These are phyloP conservation scores for Panthera tigris DNA, from an alignment of 2,113 vertebrate genomes.

Conservation along the genomic window DNA sequence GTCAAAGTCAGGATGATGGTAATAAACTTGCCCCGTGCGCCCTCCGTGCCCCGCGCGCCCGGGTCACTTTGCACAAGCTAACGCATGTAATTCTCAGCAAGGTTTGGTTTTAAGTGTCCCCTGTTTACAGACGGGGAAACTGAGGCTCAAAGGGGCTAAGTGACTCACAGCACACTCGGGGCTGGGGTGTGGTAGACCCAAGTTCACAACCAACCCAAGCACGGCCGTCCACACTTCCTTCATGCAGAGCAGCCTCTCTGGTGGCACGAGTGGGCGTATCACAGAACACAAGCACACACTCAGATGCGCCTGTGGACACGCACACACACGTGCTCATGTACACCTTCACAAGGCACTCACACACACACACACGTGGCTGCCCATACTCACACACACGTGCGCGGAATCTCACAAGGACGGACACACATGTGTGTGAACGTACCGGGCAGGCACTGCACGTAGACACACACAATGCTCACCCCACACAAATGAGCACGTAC, in stretches of 20 bases:
- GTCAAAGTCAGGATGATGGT: too few relatives aligned
- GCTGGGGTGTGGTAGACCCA: rapidly evolving
- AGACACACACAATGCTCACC: neutral
- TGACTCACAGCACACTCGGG: rapidly evolving
- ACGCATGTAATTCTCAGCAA: rapidly evolving
- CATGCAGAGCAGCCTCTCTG: rapidly evolving
- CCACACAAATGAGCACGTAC: rapidly evolving
- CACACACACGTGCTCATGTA: rapidly evolving
- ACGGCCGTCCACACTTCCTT: rapidly evolving
- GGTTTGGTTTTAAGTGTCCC: rapidly evolving
- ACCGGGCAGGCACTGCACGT: neutral
- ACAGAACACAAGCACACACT: too few relatives aligned
- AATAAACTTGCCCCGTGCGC: rapidly evolving
- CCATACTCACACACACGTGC: neutral
- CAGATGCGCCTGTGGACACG: neutral
- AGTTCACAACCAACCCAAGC: rapidly evolving
- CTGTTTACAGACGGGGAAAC: neutral
- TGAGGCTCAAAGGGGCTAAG: rapidly evolving
- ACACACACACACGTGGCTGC: rapidly evolving
- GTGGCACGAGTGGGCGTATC: rapidly evolving
- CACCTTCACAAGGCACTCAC: rapidly evolving
- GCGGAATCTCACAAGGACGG: too few relatives aligned
- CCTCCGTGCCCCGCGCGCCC: rapidly evolving
- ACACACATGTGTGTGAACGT: neutral
- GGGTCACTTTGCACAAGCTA: rapidly evolving